Evolutionary conservation across 37 sponge, comb jelly and placozoan species (phyloP), one percentile per base, ranked within the genome.

Genomic region (Chondrilla cf. caribensis): DNA sequence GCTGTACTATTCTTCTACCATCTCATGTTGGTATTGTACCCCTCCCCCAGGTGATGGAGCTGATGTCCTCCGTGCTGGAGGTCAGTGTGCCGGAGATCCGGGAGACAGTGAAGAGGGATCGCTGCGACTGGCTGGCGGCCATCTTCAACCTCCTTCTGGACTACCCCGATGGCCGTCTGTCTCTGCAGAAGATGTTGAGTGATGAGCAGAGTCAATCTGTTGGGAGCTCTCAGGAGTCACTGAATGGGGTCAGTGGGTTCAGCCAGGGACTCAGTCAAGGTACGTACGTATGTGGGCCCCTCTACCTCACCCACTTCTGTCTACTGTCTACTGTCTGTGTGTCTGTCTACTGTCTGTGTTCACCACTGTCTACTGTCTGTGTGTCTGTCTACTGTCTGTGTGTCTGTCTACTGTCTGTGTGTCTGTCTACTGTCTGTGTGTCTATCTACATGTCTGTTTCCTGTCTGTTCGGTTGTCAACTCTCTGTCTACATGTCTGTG

Each of bases 41-140:
- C n/a, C n/a, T n/a, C n/a, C n/a, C n/a, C 17, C 65, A 95, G 95
- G 86, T 91, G 28, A 89, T 97, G 60, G 90, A 97, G 47, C 79
- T 93, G 70, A 93, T 97, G 88, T 85, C 90, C 9, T 15, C 82
- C 17, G 82, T 85, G 2, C 78, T 93, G 24, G 92, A 91, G 22
- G 94, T 93, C 26, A 85, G 84, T 67, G 71, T 78, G 21, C 60
- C 81, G 25, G 92, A 97, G 58, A 83, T 97, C 78, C 87, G 84
- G 36, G 91, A 91, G 37, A 73, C 94, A 51, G 89, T 97, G 19
- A 82, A 84, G 54, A 78, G 91, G 47, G 96, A 97, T 72, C 89
- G 93, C 42, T 95, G 96, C 73, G 98, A 97, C 83, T 97, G 98
- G 98, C 41, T 97, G 65, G 94, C 98, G 5, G 93, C 98, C 80